phyloP scores from a whole-genome alignment of 1,140 invertebrate species.

The Cydia splendana region DNA sequence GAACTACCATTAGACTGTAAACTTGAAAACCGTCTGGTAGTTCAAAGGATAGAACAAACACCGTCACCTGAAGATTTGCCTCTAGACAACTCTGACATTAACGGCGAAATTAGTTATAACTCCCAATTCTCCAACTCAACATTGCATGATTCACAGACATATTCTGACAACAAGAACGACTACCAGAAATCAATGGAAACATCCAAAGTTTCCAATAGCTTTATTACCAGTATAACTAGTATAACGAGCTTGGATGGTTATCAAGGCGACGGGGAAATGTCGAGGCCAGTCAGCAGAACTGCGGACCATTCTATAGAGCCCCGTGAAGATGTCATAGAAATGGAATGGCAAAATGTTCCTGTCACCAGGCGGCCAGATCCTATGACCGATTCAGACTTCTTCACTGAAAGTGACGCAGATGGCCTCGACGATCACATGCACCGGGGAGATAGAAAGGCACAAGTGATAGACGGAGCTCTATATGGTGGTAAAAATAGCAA shows the following conservation, averaged over 20 bases:
- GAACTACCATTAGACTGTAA: slow-evolving; percentile 80
- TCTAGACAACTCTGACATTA: slow-evolving; percentile 83
- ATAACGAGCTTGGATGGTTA: slow-evolving; percentile 93
- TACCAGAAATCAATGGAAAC: slow-evolving; percentile 81
- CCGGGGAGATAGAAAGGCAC: slow-evolving; percentile 85
- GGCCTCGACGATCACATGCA: slow-evolving; percentile 86
- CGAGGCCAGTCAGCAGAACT: slow-evolving; percentile 87
- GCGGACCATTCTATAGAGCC: slow-evolving; percentile 83
- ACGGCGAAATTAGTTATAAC: slow-evolving; percentile 77
- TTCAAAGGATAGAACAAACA: slow-evolving; percentile 84
- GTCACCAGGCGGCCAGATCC: slow-evolving; percentile 84
- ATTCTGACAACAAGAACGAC: slow-evolving; percentile 80
- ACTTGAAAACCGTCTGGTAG: slow-evolving; percentile 64
- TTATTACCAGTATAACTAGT: slow-evolving; percentile 91
- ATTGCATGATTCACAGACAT: slow-evolving; percentile 75
- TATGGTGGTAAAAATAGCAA: slow-evolving; percentile 84
- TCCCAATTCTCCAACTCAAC: slow-evolving; percentile 74
- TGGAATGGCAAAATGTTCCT: slow-evolving; percentile 79
- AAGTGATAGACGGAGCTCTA: slow-evolving; percentile 91
- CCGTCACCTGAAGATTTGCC: slow-evolving; percentile 91
- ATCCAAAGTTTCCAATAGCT: slow-evolving; percentile 83
- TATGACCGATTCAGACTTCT: slow-evolving; percentile 94
- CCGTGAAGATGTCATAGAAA: slow-evolving; percentile 73
- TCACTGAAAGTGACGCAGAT: slow-evolving; percentile 92
- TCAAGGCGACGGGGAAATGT: slow-evolving; percentile 92